Evolutionary conservation across 2,797 vertebrate genomes (phyloP).

Genomic region (Anas bernieri): DNA sequence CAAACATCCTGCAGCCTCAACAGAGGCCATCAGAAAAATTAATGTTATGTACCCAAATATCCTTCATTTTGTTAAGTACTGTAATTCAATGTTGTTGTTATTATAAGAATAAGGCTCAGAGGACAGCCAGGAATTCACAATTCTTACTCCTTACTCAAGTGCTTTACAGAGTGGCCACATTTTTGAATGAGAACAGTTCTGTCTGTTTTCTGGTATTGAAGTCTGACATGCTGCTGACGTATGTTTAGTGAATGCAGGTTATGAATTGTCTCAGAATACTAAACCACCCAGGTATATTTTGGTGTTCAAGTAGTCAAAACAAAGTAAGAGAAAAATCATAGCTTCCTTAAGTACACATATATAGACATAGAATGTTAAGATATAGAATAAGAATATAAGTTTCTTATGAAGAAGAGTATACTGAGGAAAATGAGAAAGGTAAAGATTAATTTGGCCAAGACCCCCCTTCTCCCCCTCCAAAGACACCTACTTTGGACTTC

Average conservation of each 20-base stretch:
- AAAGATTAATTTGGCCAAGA: not conserved
- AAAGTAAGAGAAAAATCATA: not conserved
- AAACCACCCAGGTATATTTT: not conserved
- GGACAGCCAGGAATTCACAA: rapidly evolving
- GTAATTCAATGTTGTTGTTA: not conserved
- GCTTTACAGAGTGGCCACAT: not conserved
- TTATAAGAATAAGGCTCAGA: not conserved
- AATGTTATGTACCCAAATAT: not conserved
- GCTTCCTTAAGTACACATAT: not conserved
- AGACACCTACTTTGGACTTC: not conserved
- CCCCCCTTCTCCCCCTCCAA: too few species aligned
- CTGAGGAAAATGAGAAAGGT: not conserved
- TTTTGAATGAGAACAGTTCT: not conserved
- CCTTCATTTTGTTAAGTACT: not conserved
- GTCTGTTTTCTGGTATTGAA: not conserved
- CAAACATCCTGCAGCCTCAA: not conserved
- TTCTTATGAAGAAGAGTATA: not conserved
- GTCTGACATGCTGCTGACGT: not conserved
- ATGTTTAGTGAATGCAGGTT: not conserved
- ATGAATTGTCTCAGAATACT: not conserved
- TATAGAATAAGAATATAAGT: not conserved
- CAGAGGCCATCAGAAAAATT: not conserved
- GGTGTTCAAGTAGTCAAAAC: not conserved
- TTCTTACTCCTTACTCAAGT: not conserved
- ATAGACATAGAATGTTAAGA: not conserved